A percentile compares a stretch with the other conserved stretches of the same genome.
phyloP scores from a whole-genome alignment of 1,140 invertebrate species.

The Brachionus rotundiformis region DNA sequence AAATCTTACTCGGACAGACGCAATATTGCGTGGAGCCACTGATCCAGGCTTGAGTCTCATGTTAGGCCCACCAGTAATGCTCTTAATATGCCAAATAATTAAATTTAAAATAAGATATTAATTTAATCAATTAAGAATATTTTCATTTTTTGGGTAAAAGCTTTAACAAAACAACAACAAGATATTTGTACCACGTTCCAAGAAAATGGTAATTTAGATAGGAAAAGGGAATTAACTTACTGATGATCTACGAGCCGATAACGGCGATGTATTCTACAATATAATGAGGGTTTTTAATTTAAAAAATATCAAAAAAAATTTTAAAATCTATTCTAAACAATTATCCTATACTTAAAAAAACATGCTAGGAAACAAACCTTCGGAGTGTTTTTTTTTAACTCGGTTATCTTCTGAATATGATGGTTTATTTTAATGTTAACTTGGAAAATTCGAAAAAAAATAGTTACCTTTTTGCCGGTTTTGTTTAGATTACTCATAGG shows the following conservation, averaged over 20 bases:
- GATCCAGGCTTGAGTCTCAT: conserved; percentile 9
- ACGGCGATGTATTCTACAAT: conserved; percentile 15
- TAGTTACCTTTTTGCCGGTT: neutral
- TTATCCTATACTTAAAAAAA: neutral
- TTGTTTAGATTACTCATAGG: neutral
- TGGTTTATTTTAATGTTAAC: neutral
- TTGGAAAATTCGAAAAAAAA: neutral
- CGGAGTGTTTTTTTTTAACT: neutral
- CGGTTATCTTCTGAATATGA: neutral
- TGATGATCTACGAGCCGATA: conserved; percentile 28
- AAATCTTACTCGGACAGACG: conserved; percentile 14
- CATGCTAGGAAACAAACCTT: neutral
- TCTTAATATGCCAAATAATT: neutral
- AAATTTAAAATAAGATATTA: too few species aligned
- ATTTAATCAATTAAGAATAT: too few species aligned
- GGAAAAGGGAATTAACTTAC: conserved; percentile 2
- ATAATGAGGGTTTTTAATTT: neutral
- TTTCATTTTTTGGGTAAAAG: neutral
- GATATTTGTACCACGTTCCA: neutral
- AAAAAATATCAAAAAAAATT: neutral
- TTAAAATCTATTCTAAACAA: neutral
- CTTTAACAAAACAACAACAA: conserved; percentile 16
- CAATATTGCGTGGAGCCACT: neutral
- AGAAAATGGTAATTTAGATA: neutral
- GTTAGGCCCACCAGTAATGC: neutral